Percentiles rank a stretch among this genome's conserved stretches.
Conservation (phyloP, 2,797 vertebrate species). For the Phataginus tricuspis region DNA sequence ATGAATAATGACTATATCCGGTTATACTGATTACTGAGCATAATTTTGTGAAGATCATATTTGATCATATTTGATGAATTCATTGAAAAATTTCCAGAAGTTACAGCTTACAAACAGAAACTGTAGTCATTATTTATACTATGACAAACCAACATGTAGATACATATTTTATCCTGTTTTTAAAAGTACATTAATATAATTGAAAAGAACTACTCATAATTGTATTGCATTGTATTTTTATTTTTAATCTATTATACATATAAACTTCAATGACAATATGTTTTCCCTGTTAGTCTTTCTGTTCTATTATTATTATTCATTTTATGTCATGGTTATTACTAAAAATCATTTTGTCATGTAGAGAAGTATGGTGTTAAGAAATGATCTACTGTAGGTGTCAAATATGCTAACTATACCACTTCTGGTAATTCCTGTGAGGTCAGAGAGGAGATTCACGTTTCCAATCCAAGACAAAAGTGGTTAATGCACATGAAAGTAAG, state of each 20-base stretch:
- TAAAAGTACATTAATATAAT: not conserved
- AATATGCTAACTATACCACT: slow-evolving; percentile 52
- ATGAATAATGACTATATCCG: not conserved
- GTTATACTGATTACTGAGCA: not conserved
- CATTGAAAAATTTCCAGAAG: not conserved
- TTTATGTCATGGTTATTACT: not conserved
- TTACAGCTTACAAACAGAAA: not conserved
- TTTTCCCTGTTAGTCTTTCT: not conserved
- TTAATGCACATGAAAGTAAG: slow-evolving; percentile 53
- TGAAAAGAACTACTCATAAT: not conserved
- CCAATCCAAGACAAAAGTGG: slow-evolving; percentile 54
- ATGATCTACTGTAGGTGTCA: slow-evolving; percentile 42
- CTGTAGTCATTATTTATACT: not conserved
- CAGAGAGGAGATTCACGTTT: slow-evolving; percentile 51
- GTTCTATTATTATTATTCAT: slow-evolving; percentile 36
- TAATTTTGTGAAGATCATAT: not conserved
- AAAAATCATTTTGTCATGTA: slow-evolving; percentile 43
- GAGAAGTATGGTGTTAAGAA: not conserved
- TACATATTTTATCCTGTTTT: not conserved
- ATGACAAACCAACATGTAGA: not conserved
- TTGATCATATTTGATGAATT: not conserved
- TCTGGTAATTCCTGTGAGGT: slow-evolving; percentile 16
- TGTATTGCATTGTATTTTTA: not conserved
- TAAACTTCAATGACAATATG: not conserved
- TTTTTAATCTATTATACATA: not conserved